phyloP scores from a whole-genome alignment of 2,888 invertebrate genomes.

The Drosophila mettleri region DNA sequence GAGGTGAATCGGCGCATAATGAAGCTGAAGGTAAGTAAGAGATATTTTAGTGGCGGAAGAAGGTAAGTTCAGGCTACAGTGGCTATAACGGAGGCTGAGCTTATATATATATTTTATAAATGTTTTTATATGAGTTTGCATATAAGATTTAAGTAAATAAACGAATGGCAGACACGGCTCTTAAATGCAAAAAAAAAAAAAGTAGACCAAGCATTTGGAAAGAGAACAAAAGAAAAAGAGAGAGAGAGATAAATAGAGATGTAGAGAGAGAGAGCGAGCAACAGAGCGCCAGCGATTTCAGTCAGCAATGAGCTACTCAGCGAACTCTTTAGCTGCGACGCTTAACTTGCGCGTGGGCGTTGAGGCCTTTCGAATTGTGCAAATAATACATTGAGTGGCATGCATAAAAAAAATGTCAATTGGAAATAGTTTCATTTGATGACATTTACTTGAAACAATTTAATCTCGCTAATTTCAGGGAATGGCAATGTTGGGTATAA shows the following conservation, averaged over 20 bases:
- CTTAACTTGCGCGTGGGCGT: slow-evolving; percentile 32
- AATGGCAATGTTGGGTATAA: background rate
- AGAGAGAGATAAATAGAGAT: too few species aligned
- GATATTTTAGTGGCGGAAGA: background rate
- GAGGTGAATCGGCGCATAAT: background rate
- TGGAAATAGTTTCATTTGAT: slow-evolving; percentile 26
- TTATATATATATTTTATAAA: too few species aligned
- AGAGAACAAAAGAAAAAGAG: slow-evolving; percentile 6
- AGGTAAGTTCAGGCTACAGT: background rate
- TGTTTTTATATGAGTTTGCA: too few species aligned
- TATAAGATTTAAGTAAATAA: slow-evolving; percentile 43
- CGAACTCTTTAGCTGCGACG: slow-evolving; percentile 7
- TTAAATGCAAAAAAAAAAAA: slow-evolving; percentile 52
- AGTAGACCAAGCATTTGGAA: slow-evolving; percentile 21
- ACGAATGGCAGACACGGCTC: slow-evolving; percentile 29
- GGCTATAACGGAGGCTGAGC: too few species aligned
- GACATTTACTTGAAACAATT: slow-evolving; percentile 36
- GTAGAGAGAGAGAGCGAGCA: slow-evolving; percentile 9
- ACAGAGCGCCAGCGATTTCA: background rate
- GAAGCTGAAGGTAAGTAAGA: background rate
- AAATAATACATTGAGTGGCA: slow-evolving; percentile 23
- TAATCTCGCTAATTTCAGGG: background rate
- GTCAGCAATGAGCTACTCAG: background rate
- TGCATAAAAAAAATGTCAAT: slow-evolving; percentile 60
- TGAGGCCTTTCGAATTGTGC: slow-evolving; percentile 37